Conservation (phyloP, 2,888 invertebrate species). For the Monoplex corrugatus region DNA sequence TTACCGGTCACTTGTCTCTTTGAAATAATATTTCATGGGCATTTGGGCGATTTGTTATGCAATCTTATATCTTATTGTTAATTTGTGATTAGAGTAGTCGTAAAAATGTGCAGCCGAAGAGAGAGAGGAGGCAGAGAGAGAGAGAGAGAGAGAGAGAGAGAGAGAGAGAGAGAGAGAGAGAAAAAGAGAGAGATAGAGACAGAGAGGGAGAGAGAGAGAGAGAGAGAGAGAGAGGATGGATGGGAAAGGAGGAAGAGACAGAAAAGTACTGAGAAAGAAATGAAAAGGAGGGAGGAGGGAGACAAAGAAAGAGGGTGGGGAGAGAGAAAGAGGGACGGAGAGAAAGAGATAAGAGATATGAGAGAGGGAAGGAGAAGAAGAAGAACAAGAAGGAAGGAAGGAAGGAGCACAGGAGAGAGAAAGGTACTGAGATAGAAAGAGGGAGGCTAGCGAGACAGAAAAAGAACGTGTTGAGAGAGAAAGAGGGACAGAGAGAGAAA, state of each 20-base stretch:
- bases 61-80: no score
- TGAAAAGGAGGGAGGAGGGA: background rate
- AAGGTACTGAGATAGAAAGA: no score
- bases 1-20: background rate
- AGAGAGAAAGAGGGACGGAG: background rate
- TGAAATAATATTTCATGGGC: background rate
- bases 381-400: no score
- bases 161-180: conserved; percentile 29
- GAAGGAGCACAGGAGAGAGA: no score
- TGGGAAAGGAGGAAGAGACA: background rate
- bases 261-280: background rate
- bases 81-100: no score
- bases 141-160: conserved; percentile 20
- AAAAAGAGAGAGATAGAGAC: conserved; percentile 6
- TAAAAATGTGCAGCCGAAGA: background rate
- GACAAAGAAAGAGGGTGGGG: background rate
- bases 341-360: background rate
- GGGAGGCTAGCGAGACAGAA: no score
- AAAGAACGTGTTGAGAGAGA: no score
- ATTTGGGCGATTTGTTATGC: background rate
- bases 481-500: no score
- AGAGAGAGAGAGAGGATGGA: background rate
- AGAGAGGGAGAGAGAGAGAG: background rate
- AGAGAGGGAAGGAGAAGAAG: background rate
- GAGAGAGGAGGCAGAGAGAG: background rate